These are phyloP conservation scores for Corella eumyota DNA, from an alignment of 23 tunicate species.

Conservation along the genomic window DNA sequence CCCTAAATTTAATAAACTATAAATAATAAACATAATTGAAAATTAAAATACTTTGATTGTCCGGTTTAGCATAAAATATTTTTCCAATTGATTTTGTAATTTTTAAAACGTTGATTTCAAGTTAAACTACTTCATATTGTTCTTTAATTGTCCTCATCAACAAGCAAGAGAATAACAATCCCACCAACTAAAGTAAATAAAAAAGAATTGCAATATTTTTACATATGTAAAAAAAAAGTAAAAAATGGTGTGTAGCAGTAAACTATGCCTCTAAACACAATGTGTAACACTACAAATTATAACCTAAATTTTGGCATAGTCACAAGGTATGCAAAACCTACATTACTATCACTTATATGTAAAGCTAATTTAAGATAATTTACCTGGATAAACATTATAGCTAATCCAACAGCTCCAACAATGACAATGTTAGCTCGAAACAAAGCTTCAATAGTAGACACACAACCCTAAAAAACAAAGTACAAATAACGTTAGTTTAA, in stretches of 20 bases:
- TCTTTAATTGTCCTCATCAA: constrained; percentile 36
- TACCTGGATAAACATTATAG: constrained; percentile 51
- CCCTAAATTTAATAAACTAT: no score
- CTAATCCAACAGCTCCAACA: constrained; percentile 58
- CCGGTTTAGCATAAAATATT: not conserved
- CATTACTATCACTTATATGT: no score
- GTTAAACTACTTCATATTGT: constrained; percentile 36
- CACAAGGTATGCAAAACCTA: no score
- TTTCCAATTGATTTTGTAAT: not conserved
- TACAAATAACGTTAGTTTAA: no score
- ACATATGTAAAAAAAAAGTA: no score
- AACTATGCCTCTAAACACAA: no score
- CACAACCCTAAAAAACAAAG: constrained; percentile 41
- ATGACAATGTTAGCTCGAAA: constrained; percentile 34
- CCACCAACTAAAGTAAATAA: constrained; percentile 27
- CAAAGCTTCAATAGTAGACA: constrained; percentile 22
- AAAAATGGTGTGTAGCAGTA: no score
- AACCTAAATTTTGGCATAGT: no score
- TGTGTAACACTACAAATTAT: no score
- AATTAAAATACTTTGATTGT: not conserved
- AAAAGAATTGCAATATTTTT: no score
- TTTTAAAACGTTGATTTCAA: not conserved
- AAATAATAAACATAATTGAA: no score
- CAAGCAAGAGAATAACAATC: constrained; percentile 35
- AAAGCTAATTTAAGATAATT: no score